Evolutionary conservation across 2,888 invertebrate genomes (phyloP), one percentile per base, ranked within the genome.

Genomic region (Furcula furcula): DNA sequence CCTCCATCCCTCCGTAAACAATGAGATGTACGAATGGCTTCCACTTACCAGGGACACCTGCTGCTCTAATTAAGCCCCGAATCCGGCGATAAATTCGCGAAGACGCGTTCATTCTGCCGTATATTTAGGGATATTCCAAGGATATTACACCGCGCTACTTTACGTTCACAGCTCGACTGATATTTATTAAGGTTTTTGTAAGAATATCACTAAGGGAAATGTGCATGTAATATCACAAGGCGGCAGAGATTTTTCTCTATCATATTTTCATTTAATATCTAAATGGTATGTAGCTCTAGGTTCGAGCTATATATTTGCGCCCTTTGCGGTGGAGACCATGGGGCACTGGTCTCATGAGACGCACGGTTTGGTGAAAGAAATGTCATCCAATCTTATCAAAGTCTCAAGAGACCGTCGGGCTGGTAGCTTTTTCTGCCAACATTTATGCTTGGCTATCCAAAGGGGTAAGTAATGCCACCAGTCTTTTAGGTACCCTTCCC

Each of bases 21-120:
- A 49, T 46, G 36, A 30, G 32, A 43, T 19, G 23, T 32, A 32
- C 38, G 34, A 36, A 51, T 40, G 38, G 37, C 29, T 42, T 48
- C 36, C 19, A 30, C 21, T 35, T 40, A 30, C 28, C 19, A n/a
- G 15, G 36, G 45, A 48, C 63, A 59, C 64, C 64, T 65, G 65
- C 50, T 52, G 52, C 53, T 63, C 56, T 58, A 63, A 65, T 65
- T 65, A 65, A 59, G 43, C 44, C 31, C 31, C 31, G 30, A 29
- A 36, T 35, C 42, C 39, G 37, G 34, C 51, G 30, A 51, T 56
- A 56, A 56, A 56, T 57, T 56, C 18, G 34, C 45, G 39, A 49
- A 48, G 40, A 47, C 54, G 39, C 31, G 29, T 19, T 23, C 11
- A 23, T 23, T 23, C 12, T 12, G 12, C 7, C 23, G 10, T 23